Percentiles rank a stretch among this genome's conserved stretches.
Evolutionary conservation across 2,113 vertebrate genomes (phyloP).

Genomic region (Vicugna pacos): DNA sequence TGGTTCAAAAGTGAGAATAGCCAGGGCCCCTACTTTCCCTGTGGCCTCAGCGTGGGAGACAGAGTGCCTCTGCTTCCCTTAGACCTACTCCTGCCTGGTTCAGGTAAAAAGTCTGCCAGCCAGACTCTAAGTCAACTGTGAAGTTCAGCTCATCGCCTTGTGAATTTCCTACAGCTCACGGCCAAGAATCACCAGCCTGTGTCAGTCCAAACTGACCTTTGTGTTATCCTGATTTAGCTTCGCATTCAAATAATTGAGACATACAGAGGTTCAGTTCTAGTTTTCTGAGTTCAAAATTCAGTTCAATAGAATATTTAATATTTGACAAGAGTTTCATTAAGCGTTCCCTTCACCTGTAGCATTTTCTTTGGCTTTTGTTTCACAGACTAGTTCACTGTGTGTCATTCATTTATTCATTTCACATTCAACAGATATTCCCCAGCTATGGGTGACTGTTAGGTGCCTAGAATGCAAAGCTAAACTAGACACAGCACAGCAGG

Average conservation of each 20-base stretch:
- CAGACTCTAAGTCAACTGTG: neutral
- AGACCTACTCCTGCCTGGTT: neutral
- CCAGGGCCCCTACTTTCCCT: neutral
- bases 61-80: rapidly evolving
- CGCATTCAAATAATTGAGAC: neutral
- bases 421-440: neutral
- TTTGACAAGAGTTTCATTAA: neutral
- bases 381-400: neutral
- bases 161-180: neutral
- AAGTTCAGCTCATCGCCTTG: neutral
- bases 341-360: neutral
- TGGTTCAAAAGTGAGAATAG: neutral
- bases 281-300: neutral
- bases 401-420: neutral
- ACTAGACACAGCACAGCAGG: neutral
- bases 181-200: neutral
- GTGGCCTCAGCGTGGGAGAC: rapidly evolving
- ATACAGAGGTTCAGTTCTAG: neutral
- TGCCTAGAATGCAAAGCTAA: neutral
- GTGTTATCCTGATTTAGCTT: neutral
- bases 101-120: neutral
- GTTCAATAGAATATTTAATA: neutral
- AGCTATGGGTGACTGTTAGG: neutral
- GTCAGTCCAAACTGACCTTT: neutral
- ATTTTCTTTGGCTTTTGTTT: neutral